Evolutionary conservation across 2,797 vertebrate species (phyloP).

Genomic region (Lacerta bilineata): DNA sequence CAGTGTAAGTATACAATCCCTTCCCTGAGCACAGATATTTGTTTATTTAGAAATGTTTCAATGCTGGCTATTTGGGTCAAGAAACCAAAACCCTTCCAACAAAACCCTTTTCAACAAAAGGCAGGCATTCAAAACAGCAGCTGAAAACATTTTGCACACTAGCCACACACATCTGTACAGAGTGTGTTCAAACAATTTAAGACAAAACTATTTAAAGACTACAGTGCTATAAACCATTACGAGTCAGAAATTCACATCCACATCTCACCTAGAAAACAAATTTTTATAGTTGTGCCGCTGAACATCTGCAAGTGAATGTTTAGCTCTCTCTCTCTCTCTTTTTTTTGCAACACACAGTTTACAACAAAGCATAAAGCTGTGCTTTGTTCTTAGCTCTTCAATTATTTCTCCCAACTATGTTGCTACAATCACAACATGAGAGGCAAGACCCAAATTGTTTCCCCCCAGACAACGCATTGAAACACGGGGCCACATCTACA

Average conservation of each 20-base stretch:
- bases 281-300: neutral
- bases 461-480: neutral
- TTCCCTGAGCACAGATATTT: neutral
- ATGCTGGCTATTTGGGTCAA: too few relatives aligned
- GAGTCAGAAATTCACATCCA: too few relatives aligned
- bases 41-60: too few relatives aligned
- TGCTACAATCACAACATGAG: neutral
- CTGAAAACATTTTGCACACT: too few relatives aligned
- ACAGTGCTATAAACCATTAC: too few relatives aligned
- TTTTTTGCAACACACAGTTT: neutral
- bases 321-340: neutral
- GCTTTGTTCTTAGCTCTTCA: conserved; percentile 6
- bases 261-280: too few relatives aligned
- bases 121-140: too few relatives aligned
- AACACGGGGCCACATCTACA: neutral
- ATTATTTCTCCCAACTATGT: conserved; percentile 29
- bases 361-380: neutral
- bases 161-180: too few relatives aligned
- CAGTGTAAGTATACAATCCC: neutral
- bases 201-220: too few relatives aligned
- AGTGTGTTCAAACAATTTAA: too few relatives aligned
- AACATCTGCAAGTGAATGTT: neutral
- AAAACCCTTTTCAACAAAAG: too few relatives aligned
- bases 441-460: neutral
- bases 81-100: too few relatives aligned